Conservation (phyloP, 2,888 invertebrate species). For the Saturnia pavonia region DNA sequence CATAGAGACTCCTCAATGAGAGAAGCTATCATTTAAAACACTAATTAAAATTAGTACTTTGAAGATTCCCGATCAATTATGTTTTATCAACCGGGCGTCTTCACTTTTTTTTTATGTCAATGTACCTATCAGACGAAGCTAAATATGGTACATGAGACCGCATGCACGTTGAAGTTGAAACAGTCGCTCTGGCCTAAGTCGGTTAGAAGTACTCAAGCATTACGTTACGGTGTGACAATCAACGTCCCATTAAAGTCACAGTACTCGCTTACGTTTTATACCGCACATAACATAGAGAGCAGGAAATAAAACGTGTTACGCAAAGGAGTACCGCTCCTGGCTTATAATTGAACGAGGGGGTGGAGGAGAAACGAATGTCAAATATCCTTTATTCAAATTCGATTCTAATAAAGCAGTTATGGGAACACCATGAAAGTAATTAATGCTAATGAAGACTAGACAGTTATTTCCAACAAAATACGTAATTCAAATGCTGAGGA, state of each 20-base stretch:
- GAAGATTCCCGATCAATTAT: not conserved
- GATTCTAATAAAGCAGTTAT: not conserved
- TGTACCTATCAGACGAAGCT: not conserved
- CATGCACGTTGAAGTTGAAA: not conserved
- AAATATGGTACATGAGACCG: not conserved
- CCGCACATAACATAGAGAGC: slow-evolving; percentile 34
- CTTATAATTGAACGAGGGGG: slow-evolving; percentile 31
- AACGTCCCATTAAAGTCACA: slow-evolving; percentile 40
- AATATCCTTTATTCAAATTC: slow-evolving; percentile 8
- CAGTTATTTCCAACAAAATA: not conserved
- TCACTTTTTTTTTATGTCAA: not conserved
- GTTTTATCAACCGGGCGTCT: not conserved
- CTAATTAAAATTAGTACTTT: not conserved
- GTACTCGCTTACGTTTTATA: slow-evolving; percentile 39
- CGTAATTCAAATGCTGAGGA: not conserved
- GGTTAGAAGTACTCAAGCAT: not conserved
- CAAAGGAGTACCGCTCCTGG: slow-evolving; percentile 34
- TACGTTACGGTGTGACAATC: slow-evolving; percentile 35
- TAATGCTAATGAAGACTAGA: not conserved
- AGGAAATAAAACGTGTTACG: slow-evolving; percentile 36
- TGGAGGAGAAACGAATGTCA: not conserved
- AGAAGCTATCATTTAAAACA: not conserved
- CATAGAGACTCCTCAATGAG: not conserved
- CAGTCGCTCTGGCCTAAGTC: not conserved
- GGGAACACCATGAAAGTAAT: not conserved